These are phyloP conservation scores for Acanthornis magna DNA, from an alignment of 2,797 vertebrate species.

Conservation along the genomic window DNA sequence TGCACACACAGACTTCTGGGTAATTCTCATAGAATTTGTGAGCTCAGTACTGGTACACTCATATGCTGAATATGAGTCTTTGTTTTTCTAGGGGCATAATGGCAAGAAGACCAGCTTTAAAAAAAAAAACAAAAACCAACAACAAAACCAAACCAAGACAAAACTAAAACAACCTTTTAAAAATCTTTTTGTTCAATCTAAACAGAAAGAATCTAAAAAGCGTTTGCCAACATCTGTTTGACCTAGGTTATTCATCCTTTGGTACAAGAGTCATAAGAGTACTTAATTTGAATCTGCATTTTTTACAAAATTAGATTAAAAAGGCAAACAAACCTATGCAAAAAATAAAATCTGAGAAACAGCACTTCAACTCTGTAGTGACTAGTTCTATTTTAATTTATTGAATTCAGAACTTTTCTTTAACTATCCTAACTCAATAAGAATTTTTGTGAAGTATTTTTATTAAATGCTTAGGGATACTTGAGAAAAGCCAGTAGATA, in stretches of 20 bases:
- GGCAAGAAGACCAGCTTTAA: not conserved
- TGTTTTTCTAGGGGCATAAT: not conserved
- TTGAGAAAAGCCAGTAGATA: not conserved
- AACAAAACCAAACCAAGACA: not conserved
- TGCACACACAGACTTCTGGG: not conserved
- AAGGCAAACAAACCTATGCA: not conserved
- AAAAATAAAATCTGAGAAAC: not conserved
- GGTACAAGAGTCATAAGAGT: not conserved
- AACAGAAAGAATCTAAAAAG: not conserved
- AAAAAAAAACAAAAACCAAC: not conserved
- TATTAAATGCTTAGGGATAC: not conserved
- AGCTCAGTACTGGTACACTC: not conserved
- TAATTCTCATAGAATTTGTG: not conserved
- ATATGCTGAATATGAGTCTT: not conserved
- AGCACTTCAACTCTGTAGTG: not conserved
- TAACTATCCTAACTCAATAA: not conserved
- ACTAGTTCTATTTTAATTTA: not conserved
- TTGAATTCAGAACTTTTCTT: not conserved
- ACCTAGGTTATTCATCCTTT: not conserved
- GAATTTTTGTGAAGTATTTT: not conserved
- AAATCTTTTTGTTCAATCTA: not conserved
- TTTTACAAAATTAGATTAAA: not conserved
- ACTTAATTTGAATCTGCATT: not conserved
- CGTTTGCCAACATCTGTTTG: not conserved
- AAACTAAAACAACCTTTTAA: not conserved